A percentile compares a stretch with the other conserved stretches of the same genome.
Evolutionary conservation across 2,888 invertebrate species (phyloP).

Genomic region (Rhingia campestris): DNA sequence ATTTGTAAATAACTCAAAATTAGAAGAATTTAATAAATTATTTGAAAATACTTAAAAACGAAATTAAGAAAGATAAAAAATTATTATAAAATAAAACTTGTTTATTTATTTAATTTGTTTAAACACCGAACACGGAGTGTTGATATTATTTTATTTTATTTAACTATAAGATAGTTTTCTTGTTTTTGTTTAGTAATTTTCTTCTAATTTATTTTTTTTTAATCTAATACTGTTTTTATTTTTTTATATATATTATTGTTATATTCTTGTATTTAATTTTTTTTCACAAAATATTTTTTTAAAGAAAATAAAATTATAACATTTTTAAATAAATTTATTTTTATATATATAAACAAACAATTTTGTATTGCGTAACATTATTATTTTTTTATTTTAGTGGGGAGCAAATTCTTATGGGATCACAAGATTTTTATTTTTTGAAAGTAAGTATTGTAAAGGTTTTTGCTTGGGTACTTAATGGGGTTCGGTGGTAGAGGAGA

Average conservation of each 20-base stretch:
- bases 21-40: slow-evolving; percentile 1
- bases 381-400: neutral
- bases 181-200: slow-evolving; percentile 24
- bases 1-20: slow-evolving; percentile 28
- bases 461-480: neutral
- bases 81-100: slow-evolving; percentile 8
- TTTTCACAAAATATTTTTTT: slow-evolving; percentile 16
- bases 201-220: slow-evolving; percentile 41
- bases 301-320: slow-evolving; percentile 36
- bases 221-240: slow-evolving; percentile 60
- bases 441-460: neutral
- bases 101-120: slow-evolving; percentile 7
- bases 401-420: neutral
- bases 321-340: slow-evolving; percentile 55
- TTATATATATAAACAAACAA: slow-evolving; percentile 50
- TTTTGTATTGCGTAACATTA: neutral
- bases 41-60: slow-evolving; percentile 13
- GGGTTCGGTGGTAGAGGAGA: too few relatives aligned
- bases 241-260: slow-evolving; percentile 52
- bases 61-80: slow-evolving; percentile 13
- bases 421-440: neutral
- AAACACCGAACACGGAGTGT: slow-evolving; percentile 55
- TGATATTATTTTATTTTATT: slow-evolving; percentile 28
- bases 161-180: slow-evolving; percentile 27
- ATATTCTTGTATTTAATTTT: slow-evolving; percentile 45